Percentiles rank a stretch among this genome's conserved stretches.
Evolutionary conservation across 2,113 vertebrate species (phyloP).

Genomic region (Oenanthe oenanthe): DNA sequence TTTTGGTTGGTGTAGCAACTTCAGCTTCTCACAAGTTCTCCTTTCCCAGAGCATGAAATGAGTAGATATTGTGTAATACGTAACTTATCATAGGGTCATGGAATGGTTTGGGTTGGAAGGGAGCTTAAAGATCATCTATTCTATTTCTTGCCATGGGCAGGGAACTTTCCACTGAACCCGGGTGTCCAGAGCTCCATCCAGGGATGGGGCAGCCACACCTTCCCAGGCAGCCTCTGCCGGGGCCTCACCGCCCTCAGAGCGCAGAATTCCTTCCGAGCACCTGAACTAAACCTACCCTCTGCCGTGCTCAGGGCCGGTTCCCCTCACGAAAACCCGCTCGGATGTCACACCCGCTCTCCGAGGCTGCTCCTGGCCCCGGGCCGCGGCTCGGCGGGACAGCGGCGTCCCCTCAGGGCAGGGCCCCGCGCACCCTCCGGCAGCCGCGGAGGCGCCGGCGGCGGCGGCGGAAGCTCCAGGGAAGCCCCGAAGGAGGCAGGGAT

Average conservation of each 20-base stretch:
- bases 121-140: not conserved
- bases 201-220: not conserved
- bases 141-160: not conserved
- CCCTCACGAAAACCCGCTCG: not conserved
- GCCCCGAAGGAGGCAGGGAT: conserved; percentile 40
- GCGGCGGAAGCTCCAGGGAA: conserved; percentile 39
- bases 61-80: accelerated
- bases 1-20: not conserved
- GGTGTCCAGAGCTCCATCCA: not conserved
- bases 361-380: not conserved
- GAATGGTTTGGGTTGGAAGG: not conserved
- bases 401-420: not conserved
- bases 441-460: conserved; percentile 12
- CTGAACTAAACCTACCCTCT: not conserved
- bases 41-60: not conserved
- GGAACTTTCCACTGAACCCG: not conserved
- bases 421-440: not conserved
- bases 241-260: not conserved
- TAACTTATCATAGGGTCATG: not conserved
- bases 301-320: not conserved
- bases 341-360: not conserved
- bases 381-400: not conserved
- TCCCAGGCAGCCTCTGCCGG: not conserved
- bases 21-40: not conserved
- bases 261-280: not conserved